Base-by-base conservation (phyloP, 2,888 invertebrate genomes). In the Colostygia pectinataria region DNA sequence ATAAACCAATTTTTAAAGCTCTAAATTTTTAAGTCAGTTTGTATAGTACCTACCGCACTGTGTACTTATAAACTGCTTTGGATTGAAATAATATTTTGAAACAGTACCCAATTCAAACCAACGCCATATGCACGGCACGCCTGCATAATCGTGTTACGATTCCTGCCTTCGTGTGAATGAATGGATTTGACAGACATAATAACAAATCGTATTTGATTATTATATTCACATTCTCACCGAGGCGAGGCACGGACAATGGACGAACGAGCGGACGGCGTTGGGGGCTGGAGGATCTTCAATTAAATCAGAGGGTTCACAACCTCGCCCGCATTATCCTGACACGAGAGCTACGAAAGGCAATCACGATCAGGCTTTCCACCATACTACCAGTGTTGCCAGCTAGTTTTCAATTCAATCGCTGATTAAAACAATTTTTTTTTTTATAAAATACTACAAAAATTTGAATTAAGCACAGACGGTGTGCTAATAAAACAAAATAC, bases 231-330 rank as follows among this genome's bases (percentile, higher is more conserved):
- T 71, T 65, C 62, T 62, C 57, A 53, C 49, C 60, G 59, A 59
- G 50, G 58, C 52, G 54, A 62, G 59, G 58, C 55, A 55, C 57
- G 60, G 63, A 77, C 72, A 79, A 76, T 71, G 65, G 66, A 58
- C 62, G 66, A 61, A 68, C 68, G 32, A 32, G 18, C 36, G 71
- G 68, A 59, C 53, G 57, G 59, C 34, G 34, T 42, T 54, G 65
- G 63, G 66, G 71, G 70, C 68, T 70, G 71, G 73, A 77, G 80
- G 77, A 78, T 80, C 76, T 82, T 83, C 85, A 84, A 86, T 87
- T 84, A 87, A 85, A 83, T 79, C 85, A 74, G 80, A 74, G 80
- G 79, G 84, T 80, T 78, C 81, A 80, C 80, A 81, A 78, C 80
- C 77, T 59, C 59, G 71, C 86, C 87, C 87, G 86, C 83, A 86